These are phyloP conservation scores for Raja brachyura DNA, from an alignment of 2,113 vertebrate genomes.

Conservation along the genomic window DNA sequence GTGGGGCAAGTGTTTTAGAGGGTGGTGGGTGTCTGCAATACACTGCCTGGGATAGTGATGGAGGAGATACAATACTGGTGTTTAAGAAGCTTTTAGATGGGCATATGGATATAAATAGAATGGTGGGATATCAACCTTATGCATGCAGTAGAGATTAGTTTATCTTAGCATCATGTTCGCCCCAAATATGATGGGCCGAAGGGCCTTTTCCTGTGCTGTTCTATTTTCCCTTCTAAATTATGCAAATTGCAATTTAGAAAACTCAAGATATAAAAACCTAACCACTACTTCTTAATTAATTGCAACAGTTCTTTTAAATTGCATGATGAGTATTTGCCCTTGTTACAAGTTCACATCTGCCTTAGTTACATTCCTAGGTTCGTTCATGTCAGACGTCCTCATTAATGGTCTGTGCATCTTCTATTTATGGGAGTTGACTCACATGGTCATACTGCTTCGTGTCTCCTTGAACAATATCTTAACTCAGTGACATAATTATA, in stretches of 20 bases:
- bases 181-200: no score
- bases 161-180: no score
- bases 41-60: no score
- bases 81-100: no score
- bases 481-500: not conserved
- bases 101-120: no score
- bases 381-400: not conserved
- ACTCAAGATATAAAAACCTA: not conserved
- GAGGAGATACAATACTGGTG: no score
- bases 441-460: not conserved
- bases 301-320: not conserved
- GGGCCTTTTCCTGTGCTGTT: no score
- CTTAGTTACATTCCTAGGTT: not conserved
- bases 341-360: not conserved
- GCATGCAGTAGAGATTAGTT: no score
- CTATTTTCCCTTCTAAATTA: not conserved
- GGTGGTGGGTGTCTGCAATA: no score
- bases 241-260: not conserved
- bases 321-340: not conserved
- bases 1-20: no score
- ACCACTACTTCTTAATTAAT: not conserved
- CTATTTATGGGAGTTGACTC: not conserved
- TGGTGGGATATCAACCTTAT: no score
- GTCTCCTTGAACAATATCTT: not conserved
- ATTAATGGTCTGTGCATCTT: not conserved